These are phyloP conservation scores for Platycheirus rosarum DNA, from an alignment of 2,888 invertebrate species.

Conservation along the genomic window DNA sequence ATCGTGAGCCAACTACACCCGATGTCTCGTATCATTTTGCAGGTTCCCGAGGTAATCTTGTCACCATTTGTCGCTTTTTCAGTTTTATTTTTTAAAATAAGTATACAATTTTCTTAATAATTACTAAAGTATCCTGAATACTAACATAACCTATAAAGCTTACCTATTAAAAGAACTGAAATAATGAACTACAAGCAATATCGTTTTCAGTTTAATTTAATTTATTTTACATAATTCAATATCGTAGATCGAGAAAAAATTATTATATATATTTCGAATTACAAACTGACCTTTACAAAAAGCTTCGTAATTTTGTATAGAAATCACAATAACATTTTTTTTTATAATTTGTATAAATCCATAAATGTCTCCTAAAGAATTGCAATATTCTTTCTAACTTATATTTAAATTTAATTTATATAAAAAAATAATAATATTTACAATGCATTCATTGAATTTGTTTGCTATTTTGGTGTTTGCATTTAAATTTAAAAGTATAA, in stretches of 20 bases:
- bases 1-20: too few species aligned
- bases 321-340: conserved; percentile 20
- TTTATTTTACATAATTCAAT: conserved; percentile 1
- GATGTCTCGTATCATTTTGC: too few species aligned
- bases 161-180: too few species aligned
- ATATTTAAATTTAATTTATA: not conserved
- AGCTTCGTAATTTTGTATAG: conserved; percentile 11
- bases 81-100: too few species aligned
- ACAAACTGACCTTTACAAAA: conserved; percentile 12
- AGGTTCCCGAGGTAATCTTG: too few species aligned
- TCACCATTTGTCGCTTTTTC: too few species aligned
- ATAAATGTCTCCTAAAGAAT: not conserved
- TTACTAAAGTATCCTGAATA: too few species aligned
- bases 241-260: conserved; percentile 1
- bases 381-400: not conserved
- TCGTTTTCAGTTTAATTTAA: too few species aligned
- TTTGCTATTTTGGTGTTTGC: too few species aligned
- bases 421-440: conserved; percentile 31
- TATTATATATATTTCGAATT: not conserved
- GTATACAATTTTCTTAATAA: too few species aligned
- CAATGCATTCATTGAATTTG: not conserved
- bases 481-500: not conserved
- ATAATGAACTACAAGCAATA: too few species aligned
- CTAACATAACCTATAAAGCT: too few species aligned
- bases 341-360: conserved; percentile 14